Percentiles rank a stretch among this genome's conserved stretches.
Evolutionary conservation across 2,888 invertebrate genomes (phyloP).

Genomic region (Epistrophella euchroma): DNA sequence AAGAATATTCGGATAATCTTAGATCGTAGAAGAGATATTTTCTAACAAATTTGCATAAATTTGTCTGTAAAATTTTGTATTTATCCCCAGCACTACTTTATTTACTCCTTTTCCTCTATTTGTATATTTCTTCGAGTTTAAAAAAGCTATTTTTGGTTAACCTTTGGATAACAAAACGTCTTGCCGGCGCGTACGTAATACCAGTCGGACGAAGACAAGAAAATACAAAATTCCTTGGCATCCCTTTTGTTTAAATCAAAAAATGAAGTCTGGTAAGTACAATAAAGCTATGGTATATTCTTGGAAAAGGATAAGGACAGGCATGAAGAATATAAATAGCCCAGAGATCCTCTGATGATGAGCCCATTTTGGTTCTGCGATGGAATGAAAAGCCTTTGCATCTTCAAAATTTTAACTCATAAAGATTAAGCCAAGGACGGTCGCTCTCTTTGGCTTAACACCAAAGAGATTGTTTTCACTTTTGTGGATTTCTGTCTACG

Average conservation of each 20-base stretch:
- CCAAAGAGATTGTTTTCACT: slow-evolving; percentile 6
- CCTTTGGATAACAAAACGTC: slow-evolving; percentile 18
- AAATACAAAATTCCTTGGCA: slow-evolving; percentile 10
- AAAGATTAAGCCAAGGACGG: slow-evolving; percentile 6
- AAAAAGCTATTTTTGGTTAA: slow-evolving; percentile 7
- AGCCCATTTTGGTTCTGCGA: background rate
- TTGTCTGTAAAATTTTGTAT: slow-evolving; percentile 8
- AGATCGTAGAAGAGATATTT: slow-evolving; percentile 3
- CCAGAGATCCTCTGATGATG: background rate
- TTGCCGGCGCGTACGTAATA: background rate
- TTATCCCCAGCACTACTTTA: background rate
- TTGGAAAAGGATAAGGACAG: background rate
- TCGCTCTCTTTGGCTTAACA: background rate
- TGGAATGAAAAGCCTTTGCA: background rate
- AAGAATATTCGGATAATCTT: slow-evolving; percentile 2
- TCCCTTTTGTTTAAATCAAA: background rate
- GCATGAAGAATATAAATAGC: slow-evolving; percentile 4
- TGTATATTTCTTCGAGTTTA: slow-evolving; percentile 2
- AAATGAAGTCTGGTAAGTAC: background rate
- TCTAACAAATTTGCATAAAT: slow-evolving; percentile 7
- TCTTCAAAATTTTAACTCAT: slow-evolving; percentile 1
- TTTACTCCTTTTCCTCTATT: background rate
- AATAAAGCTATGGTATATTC: background rate
- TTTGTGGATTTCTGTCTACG: slow-evolving; percentile 5
- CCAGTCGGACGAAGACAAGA: background rate